Percentiles rank a stretch among this genome's conserved stretches.
These are phyloP conservation scores for Genyomyrus donnyi DNA, from an alignment of 2,113 vertebrate species.

Conservation along the genomic window DNA sequence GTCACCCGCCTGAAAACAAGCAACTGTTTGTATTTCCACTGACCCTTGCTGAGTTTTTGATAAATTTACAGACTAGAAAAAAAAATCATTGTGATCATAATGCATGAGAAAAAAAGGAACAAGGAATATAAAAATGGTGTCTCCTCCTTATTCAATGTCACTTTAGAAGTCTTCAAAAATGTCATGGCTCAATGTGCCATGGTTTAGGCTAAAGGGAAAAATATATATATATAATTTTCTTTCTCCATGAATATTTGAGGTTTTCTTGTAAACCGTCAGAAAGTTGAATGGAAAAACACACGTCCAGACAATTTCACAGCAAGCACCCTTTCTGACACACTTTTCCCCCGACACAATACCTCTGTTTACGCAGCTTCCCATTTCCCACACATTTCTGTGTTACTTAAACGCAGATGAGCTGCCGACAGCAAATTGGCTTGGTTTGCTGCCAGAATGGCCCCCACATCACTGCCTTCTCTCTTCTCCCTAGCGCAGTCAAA, in stretches of 20 bases:
- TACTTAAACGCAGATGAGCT: constrained; percentile 37
- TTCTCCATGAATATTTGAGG: background rate
- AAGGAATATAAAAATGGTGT: background rate
- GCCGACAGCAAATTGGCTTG: constrained; percentile 52
- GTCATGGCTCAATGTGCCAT: too few relatives aligned
- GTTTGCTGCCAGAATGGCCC: constrained; percentile 31
- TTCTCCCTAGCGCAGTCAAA: constrained; percentile 36
- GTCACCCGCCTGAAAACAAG: background rate
- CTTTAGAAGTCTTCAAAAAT: background rate
- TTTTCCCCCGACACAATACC: constrained; percentile 22
- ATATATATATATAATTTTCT: background rate
- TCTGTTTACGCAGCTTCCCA: constrained; percentile 44
- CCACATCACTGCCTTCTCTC: constrained; percentile 31
- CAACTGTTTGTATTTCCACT: background rate
- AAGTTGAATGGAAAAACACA: background rate
- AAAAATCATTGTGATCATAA: background rate
- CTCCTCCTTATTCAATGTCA: background rate
- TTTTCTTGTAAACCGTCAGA: background rate
- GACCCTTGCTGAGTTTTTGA: too few relatives aligned
- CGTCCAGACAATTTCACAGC: constrained; percentile 3
- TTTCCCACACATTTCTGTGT: constrained; percentile 40
- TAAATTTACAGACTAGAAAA: background rate
- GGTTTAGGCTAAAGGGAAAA: background rate
- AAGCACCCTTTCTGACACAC: background rate
- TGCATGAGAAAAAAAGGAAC: background rate